Conservation (phyloP, 1,140 invertebrate species). For the Phortica variegata region DNA sequence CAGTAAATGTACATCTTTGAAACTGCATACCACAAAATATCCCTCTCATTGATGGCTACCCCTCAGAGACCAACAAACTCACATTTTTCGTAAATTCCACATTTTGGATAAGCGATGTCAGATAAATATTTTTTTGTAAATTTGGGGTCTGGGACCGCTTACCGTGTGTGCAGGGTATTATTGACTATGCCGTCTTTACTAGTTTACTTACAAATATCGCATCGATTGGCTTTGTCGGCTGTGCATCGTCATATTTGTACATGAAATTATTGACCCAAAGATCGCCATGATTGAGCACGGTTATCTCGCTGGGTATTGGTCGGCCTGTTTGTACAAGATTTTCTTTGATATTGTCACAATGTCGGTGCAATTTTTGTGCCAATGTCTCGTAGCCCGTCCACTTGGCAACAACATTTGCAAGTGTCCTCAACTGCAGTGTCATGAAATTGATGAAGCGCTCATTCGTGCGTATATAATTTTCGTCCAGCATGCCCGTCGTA, state of each 20-base stretch:
- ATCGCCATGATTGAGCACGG: constrained; percentile 60
- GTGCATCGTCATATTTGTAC: constrained; percentile 58
- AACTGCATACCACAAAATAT: no score
- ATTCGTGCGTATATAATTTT: constrained; percentile 46
- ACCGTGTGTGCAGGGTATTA: no score
- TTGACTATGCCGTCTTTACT: background rate
- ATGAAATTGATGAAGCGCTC: constrained; percentile 46
- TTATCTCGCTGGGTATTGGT: constrained; percentile 29
- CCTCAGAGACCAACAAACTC: no score
- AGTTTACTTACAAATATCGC: constrained; percentile 48
- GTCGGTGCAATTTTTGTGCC: constrained; percentile 34
- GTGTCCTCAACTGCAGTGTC: constrained; percentile 34
- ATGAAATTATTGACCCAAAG: constrained; percentile 63
- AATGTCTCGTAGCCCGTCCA: constrained; percentile 43
- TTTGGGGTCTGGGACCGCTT: no score
- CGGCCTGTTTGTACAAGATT: constrained; percentile 39
- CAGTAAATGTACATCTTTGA: no score
- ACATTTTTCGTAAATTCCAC: no score
- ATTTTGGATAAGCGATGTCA: no score
- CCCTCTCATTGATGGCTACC: no score
- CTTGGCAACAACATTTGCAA: constrained; percentile 37
- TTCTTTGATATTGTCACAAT: constrained; percentile 46
- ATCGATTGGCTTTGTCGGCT: constrained; percentile 38
- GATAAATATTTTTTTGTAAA: no score
- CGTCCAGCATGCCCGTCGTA: constrained; percentile 45